These are phyloP conservation scores for Aplocera efformata DNA, from an alignment of 2,888 invertebrate species.

Conservation along the genomic window DNA sequence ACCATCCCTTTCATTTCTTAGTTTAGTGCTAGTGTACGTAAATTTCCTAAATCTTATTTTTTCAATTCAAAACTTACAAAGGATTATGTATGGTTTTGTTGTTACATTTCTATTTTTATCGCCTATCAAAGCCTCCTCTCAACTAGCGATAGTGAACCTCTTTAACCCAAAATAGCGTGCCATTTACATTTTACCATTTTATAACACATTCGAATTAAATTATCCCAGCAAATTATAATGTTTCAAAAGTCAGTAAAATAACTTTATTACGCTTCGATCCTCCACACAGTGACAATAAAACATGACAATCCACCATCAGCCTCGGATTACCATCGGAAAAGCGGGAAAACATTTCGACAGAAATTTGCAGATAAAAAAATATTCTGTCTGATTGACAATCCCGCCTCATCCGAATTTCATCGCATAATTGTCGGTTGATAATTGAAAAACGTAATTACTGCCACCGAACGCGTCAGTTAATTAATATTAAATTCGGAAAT, in stretches of 20 bases:
- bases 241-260: conserved; percentile 11
- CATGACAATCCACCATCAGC: conserved; percentile 13
- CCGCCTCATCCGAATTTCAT: conserved; percentile 66
- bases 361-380: conserved; percentile 27
- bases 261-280: conserved; percentile 9
- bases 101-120: too few relatives aligned
- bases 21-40: too few relatives aligned
- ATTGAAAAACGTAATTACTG: conserved; percentile 79
- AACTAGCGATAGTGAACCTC: too few relatives aligned
- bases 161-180: too few relatives aligned
- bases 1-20: too few relatives aligned
- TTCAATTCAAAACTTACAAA: too few relatives aligned
- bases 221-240: too few relatives aligned
- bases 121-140: too few relatives aligned
- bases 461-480: conserved; percentile 71
- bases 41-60: too few relatives aligned
- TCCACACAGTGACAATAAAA: conserved; percentile 8
- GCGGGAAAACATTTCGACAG: conserved; percentile 16
- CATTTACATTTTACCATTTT: too few relatives aligned
- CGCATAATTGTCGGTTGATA: conserved; percentile 76
- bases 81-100: too few relatives aligned
- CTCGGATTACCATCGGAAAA: conserved; percentile 20
- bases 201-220: too few relatives aligned
- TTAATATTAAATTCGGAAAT: conserved; percentile 81
- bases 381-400: conserved; percentile 55